phyloP scores from a whole-genome alignment of 2,113 vertebrate species.

The Onychostruthus taczanowskii region DNA sequence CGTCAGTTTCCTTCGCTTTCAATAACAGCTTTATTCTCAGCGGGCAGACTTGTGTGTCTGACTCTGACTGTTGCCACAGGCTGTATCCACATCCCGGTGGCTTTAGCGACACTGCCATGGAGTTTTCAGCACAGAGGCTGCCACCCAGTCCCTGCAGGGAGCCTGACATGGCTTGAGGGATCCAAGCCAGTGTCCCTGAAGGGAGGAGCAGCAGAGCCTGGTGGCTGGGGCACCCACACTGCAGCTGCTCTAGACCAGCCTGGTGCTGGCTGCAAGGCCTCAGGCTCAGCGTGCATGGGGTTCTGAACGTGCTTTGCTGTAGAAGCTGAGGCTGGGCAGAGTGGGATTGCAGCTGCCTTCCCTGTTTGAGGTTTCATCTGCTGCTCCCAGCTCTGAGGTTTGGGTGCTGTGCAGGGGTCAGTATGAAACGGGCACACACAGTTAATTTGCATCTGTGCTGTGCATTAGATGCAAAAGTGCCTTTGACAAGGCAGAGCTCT shows the following conservation, averaged over 20 bases:
- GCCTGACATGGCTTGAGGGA: rapidly evolving
- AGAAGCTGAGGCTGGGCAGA: background rate
- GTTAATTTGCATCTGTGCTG: background rate
- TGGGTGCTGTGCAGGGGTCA: background rate
- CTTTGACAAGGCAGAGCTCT: background rate
- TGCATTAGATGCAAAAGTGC: background rate
- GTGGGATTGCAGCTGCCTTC: background rate
- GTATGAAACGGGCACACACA: background rate
- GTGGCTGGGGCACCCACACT: rapidly evolving
- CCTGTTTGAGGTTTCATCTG: background rate
- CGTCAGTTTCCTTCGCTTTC: background rate
- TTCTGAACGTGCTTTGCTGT: background rate
- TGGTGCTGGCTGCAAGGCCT: background rate
- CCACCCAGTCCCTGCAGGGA: background rate
- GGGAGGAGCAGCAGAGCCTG: background rate
- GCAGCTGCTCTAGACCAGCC: background rate
- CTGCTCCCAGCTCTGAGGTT: background rate
- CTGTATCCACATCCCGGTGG: background rate
- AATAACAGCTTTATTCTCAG: background rate
- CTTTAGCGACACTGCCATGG: background rate
- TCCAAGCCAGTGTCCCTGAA: background rate
- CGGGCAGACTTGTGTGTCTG: background rate
- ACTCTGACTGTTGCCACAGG: background rate
- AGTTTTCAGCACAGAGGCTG: background rate
- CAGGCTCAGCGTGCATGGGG: rapidly evolving